These are phyloP conservation scores for Percopsis omiscomaycus DNA, from an alignment of 2,797 vertebrate genomes.

Conservation along the genomic window DNA sequence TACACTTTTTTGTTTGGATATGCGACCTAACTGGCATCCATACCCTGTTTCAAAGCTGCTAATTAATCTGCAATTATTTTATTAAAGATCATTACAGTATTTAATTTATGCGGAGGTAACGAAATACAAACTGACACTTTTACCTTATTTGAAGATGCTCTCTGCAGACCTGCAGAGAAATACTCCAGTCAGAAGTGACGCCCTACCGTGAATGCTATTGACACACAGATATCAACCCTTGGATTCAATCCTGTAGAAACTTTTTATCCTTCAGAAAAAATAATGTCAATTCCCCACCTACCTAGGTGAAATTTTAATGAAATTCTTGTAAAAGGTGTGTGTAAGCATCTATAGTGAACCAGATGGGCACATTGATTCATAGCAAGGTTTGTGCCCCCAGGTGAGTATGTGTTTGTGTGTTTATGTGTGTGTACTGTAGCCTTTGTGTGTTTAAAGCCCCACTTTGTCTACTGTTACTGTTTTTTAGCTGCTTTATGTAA, in stretches of 20 bases:
- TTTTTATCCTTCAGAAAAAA: slow-evolving; percentile 52
- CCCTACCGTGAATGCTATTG: slow-evolving; percentile 12
- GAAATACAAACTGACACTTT: no score
- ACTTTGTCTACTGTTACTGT: no score
- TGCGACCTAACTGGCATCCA: no score
- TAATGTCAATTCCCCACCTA: slow-evolving; percentile 21
- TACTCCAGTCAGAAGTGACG: no score
- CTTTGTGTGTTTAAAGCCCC: no score
- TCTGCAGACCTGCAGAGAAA: no score
- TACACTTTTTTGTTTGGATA: slow-evolving; percentile 7
- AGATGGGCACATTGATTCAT: slow-evolving; percentile 31
- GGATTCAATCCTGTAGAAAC: slow-evolving; percentile 37
- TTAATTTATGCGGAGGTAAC: no score
- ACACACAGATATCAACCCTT: slow-evolving; percentile 43
- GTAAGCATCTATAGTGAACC: slow-evolving; percentile 23
- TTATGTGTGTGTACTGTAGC: background rate
- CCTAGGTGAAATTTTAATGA: slow-evolving; percentile 56
- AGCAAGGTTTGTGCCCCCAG: slow-evolving; percentile 29
- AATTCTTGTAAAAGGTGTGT: slow-evolving; percentile 40
- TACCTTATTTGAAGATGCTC: no score
- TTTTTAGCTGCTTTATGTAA: no score
- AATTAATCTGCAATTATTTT: no score
- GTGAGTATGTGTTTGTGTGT: background rate
- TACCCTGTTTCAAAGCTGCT: no score
- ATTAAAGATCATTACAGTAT: no score